phyloP scores from a whole-genome alignment of 2,113 vertebrate species.

The Muscicapa adusta region DNA sequence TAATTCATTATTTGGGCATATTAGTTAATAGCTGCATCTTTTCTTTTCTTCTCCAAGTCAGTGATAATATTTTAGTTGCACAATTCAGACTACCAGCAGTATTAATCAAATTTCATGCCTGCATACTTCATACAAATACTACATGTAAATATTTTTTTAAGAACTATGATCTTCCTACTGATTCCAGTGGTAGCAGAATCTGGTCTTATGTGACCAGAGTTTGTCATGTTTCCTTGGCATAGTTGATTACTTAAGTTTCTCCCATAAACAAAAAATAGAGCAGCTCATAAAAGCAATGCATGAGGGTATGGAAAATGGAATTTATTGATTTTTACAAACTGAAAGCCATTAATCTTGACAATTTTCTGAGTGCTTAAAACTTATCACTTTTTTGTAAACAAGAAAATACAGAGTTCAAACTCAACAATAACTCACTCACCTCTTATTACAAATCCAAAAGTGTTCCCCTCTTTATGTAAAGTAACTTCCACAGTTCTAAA shows the following conservation, averaged over 20 bases:
- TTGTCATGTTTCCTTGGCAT: not conserved
- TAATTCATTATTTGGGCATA: not conserved
- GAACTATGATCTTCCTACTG: not conserved
- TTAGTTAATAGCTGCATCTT: not conserved
- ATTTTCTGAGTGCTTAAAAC: not conserved
- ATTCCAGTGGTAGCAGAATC: not conserved
- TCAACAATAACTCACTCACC: conserved; percentile 76
- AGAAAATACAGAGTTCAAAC: not conserved
- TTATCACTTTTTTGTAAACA: accelerated
- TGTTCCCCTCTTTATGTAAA: conserved; percentile 97
- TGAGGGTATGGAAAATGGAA: not conserved
- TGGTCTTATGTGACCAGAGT: not conserved
- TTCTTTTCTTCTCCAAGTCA: not conserved
- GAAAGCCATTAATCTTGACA: not conserved
- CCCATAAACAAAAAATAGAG: not conserved
- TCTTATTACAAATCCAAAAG: conserved; percentile 97
- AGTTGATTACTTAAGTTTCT: not conserved
- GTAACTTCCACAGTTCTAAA: conserved; percentile 97
- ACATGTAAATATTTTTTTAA: not conserved
- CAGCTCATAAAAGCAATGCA: not conserved
- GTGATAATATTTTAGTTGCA: not conserved
- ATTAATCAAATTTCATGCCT: not conserved
- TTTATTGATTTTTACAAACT: not conserved
- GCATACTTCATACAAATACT: not conserved
- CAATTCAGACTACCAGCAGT: not conserved